Conservation (phyloP, 2,797 vertebrate genomes). For the Myotis daubentonii region DNA sequence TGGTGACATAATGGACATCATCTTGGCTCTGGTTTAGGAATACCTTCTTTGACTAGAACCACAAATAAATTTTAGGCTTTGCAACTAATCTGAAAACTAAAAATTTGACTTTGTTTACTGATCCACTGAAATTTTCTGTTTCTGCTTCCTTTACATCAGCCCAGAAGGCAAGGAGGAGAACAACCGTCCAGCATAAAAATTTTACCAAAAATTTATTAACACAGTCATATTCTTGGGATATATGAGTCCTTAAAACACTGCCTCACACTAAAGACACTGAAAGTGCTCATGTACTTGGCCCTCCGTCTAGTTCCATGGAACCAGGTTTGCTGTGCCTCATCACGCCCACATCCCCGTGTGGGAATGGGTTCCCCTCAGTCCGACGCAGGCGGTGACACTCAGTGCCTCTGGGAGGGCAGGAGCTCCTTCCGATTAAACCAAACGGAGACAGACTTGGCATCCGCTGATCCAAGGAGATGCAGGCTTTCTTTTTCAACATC, state of each 20-base stretch:
- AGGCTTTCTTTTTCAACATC: constrained; percentile 21
- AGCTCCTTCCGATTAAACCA: neutral
- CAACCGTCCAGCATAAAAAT: neutral
- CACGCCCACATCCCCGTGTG: rapidly evolving
- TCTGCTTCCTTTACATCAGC: neutral
- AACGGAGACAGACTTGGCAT: neutral
- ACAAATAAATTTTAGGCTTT: constrained; percentile 30
- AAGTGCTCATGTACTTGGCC: neutral
- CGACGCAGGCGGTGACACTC: neutral
- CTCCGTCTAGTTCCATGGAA: neutral
- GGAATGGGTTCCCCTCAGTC: neutral
- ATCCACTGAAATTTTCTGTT: neutral
- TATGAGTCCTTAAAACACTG: neutral
- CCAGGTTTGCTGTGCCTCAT: neutral
- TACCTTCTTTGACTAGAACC: neutral
- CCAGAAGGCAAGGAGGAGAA: neutral
- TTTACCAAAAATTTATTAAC: constrained; percentile 82
- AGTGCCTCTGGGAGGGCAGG: neutral
- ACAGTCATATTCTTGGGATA: neutral
- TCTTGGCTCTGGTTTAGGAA: neutral
- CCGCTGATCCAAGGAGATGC: neutral
- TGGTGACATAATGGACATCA: neutral
- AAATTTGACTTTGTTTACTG: neutral
- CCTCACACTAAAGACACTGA: rapidly evolving
- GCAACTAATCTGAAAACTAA: neutral